Evolutionary conservation across 2,797 vertebrate species (phyloP).

Genomic region (Chelon auratus): DNA sequence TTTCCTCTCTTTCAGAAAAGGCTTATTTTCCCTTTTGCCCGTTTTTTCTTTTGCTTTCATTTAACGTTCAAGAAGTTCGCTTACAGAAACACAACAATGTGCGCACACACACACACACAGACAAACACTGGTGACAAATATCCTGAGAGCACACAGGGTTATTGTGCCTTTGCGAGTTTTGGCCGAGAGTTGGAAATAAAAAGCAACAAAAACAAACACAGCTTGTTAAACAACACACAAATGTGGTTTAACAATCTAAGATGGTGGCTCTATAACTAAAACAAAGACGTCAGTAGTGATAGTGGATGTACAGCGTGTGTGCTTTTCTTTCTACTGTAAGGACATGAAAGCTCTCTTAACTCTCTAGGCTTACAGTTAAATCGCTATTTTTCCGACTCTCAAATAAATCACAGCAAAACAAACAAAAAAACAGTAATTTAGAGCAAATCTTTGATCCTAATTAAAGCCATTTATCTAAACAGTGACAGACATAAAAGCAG

Average conservation of each 20-base stretch:
- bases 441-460: conserved; percentile 33
- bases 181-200: conserved; percentile 35
- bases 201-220: conserved; percentile 32
- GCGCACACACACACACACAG: conserved; percentile 27
- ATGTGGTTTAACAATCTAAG: conserved; percentile 19
- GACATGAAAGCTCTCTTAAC: conserved; percentile 25
- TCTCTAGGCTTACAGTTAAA: conserved; percentile 9
- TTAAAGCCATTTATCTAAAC: conserved; percentile 45
- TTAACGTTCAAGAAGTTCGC: conserved; percentile 21
- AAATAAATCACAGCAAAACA: conserved; percentile 29
- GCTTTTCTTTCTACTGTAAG: conserved; percentile 27
- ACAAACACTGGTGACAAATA: conserved; percentile 31
- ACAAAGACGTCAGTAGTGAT: background rate
- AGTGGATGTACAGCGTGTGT: background rate
- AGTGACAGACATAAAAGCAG: conserved; percentile 16
- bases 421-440: conserved; percentile 38
- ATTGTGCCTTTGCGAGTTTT: conserved; percentile 6
- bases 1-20: conserved; percentile 41
- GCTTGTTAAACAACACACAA: conserved; percentile 7
- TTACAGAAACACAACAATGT: conserved; percentile 16
- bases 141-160: conserved; percentile 18
- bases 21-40: conserved; percentile 56
- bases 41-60: conserved; percentile 33
- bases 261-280: background rate
- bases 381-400: conserved; percentile 17